These are phyloP conservation scores for Petrolisthes manimaculis DNA, from an alignment of 2,888 invertebrate species.

Conservation along the genomic window DNA sequence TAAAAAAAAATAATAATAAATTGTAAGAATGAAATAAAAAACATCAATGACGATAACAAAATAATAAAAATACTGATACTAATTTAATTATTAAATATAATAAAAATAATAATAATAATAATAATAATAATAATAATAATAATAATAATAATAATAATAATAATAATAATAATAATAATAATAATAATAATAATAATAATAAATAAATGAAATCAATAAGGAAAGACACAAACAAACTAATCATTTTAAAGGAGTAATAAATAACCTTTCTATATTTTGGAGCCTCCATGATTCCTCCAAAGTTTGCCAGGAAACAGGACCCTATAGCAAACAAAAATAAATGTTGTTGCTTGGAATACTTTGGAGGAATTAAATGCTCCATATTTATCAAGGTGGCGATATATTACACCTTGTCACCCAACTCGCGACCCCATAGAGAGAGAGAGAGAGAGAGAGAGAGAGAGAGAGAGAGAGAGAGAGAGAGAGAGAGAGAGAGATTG, in stretches of 20 bases:
- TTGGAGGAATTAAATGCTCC: no score
- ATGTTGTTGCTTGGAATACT: no score
- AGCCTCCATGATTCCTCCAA: no score
- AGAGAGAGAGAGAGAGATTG: no score
- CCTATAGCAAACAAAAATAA: no score
- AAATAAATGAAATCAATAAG: neutral
- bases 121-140: slow-evolving; percentile 10
- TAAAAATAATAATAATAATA: neutral
- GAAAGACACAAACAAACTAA: neutral
- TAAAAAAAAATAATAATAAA: neutral
- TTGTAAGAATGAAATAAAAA: neutral
- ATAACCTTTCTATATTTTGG: no score
- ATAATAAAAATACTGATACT: neutral
- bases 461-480: no score
- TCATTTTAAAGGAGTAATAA: neutral
- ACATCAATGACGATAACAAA: neutral
- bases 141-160: slow-evolving; percentile 13
- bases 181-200: neutral
- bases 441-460: no score
- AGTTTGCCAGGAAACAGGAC: no score
- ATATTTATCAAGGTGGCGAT: no score
- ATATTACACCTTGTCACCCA: no score
- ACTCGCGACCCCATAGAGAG: no score
- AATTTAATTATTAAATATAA: neutral
- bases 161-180: slow-evolving; percentile 20